A percentile compares a stretch with the other conserved stretches of the same genome.
phyloP scores from a whole-genome alignment of 2,888 invertebrate species.

The Rugalucina vietnamica region DNA sequence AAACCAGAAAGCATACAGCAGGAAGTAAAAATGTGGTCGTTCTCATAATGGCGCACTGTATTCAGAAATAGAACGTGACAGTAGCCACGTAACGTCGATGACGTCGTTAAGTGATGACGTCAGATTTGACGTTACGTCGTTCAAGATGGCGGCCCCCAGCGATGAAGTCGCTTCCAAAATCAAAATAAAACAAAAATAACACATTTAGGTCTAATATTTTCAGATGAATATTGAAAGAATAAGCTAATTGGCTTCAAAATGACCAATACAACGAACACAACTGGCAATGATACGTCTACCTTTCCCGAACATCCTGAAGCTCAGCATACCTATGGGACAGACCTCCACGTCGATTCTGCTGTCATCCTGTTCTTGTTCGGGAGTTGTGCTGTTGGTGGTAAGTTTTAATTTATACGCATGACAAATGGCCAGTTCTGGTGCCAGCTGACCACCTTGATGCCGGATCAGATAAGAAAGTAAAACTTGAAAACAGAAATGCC shows the following conservation, averaged over 20 bases:
- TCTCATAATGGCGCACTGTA: too few relatives aligned
- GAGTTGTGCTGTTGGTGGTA: slow-evolving; percentile 76
- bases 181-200: neutral
- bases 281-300: neutral
- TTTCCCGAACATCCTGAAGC: neutral
- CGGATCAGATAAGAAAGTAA: too few relatives aligned
- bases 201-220: neutral
- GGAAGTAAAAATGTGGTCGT: too few relatives aligned
- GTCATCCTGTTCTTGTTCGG: slow-evolving; percentile 74
- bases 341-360: slow-evolving; percentile 56
- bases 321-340: neutral
- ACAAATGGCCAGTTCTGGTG: neutral
- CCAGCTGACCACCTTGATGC: neutral
- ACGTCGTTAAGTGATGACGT: neutral
- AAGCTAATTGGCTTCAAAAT: neutral
- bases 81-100: neutral
- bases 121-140: neutral
- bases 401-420: too few relatives aligned
- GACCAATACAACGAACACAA: neutral
- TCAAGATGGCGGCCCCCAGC: slow-evolving; percentile 1
- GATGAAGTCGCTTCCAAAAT: neutral
- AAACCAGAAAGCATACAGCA: too few relatives aligned
- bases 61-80: neutral
- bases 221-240: neutral
- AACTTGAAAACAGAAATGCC: too few relatives aligned